Evolutionary conservation across 1,140 invertebrate species (phyloP), one percentile per base, ranked within the genome.

Genomic region (Lutraria rhynchaena): DNA sequence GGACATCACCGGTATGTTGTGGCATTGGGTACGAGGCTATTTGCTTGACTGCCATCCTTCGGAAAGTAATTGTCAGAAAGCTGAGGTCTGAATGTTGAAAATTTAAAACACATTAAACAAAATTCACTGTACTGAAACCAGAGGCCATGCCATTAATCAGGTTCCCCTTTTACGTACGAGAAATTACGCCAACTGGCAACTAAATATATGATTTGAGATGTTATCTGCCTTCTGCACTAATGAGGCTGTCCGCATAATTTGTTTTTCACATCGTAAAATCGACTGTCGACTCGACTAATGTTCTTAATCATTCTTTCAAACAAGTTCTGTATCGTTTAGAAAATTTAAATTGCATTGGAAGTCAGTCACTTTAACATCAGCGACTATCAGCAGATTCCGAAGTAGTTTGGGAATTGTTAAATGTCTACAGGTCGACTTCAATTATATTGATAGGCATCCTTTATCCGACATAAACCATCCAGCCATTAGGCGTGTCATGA

Each of bases 31-130:
- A n/a, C n/a, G n/a, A n/a, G n/a, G n/a, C n/a, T n/a, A 5, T 41
- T 41, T 41, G 63, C 63, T 46, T 46, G 63, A 46, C 63, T 67
- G 41, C 29, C 41, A 49, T 24, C 27, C 15, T 49, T 46, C 31
- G 37, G 44, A 49, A 67, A 67, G 29, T 67, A 67, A 67, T 67
- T 49, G 41, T 67, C 37, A 27, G 29, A 49, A 27, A 67, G 41
- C 63, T 19, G 31, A 41, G 19, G 63, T 37, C 63, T 51, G 63
- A 49, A 67, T 46, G 63, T 37, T 67, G 63, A 37, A 67, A 67
- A 67, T 67, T 67, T 67, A 67, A 67, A 67, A 67, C 63, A 51
- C 63, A 67, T 67, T 67, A 67, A 67, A 67, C 44, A 51, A 67
- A 67, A 67, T 67, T 15, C 27, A 22, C 41, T 67, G 63, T 46